Percentiles rank a stretch among this genome's conserved stretches.
These are phyloP conservation scores for Acanthosepion lycidas DNA, from an alignment of 2,888 invertebrate species.

Conservation along the genomic window DNA sequence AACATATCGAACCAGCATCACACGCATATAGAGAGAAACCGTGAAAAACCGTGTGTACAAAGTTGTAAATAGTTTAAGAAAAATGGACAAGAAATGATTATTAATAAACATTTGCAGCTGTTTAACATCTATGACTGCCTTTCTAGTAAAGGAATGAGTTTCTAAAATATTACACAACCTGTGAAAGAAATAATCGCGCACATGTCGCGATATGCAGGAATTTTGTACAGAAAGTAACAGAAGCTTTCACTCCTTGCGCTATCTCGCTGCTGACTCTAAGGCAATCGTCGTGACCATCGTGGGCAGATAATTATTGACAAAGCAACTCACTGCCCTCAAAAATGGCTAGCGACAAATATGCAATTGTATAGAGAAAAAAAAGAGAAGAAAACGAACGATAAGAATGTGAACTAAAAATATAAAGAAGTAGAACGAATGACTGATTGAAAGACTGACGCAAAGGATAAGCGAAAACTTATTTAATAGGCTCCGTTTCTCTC, in stretches of 20 bases:
- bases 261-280: not conserved
- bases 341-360: not conserved
- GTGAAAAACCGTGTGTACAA: not conserved
- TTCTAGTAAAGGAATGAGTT: not conserved
- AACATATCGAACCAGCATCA: not conserved
- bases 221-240: not conserved
- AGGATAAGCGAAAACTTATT: not conserved
- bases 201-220: not conserved
- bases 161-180: not conserved
- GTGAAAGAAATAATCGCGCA: not conserved
- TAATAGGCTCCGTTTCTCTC: not conserved
- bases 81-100: not conserved
- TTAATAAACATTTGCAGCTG: not conserved
- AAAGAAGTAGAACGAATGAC: no score
- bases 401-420: not conserved
- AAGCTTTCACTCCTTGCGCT: not conserved
- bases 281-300: not conserved
- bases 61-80: constrained; percentile 9
- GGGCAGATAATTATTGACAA: not conserved
- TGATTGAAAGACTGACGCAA: not conserved
- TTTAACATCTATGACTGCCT: not conserved
- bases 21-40: not conserved
- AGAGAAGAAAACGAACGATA: not conserved
- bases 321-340: not conserved
- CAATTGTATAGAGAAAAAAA: not conserved